Evolutionary conservation across 2,113 vertebrate genomes (phyloP).

Genomic region (Empidonax alnorum): DNA sequence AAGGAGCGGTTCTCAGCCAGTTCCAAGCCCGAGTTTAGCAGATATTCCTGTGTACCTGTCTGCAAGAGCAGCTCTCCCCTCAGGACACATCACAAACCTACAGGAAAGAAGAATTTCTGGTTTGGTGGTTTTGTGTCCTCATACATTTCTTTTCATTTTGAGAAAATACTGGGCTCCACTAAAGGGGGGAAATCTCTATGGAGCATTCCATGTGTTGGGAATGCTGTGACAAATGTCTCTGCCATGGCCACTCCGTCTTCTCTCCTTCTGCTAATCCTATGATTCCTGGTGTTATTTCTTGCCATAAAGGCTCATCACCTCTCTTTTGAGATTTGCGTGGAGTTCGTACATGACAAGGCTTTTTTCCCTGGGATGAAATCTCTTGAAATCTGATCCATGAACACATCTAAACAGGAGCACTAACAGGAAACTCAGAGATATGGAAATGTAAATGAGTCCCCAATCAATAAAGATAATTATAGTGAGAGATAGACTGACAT

Average conservation of each 20-base stretch:
- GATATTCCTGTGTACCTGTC: background rate
- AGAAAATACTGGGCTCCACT: background rate
- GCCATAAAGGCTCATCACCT: background rate
- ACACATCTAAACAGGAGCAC: constrained; percentile 57
- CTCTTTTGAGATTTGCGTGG: background rate
- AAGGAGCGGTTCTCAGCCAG: background rate
- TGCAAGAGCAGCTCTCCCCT: background rate
- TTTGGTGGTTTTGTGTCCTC: background rate
- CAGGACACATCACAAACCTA: background rate
- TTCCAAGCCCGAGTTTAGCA: background rate
- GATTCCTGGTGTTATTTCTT: background rate
- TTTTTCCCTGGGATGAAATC: background rate
- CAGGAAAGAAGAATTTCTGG: background rate
- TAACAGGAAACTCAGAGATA: constrained; percentile 58
- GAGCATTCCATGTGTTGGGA: background rate
- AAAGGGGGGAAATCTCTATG: background rate
- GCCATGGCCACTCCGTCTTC: background rate
- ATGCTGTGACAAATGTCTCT: background rate
- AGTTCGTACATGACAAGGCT: background rate
- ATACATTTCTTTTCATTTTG: background rate
- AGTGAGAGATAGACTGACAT: constrained; percentile 64
- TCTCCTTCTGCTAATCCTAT: rapidly evolving
- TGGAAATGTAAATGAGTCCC: constrained; percentile 60
- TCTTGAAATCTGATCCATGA: constrained; percentile 53
- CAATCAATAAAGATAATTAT: constrained; percentile 71